These are phyloP conservation scores for Eunapius fragilis DNA, from an alignment of 37 sponge, comb jelly and placozoan species.

Conservation along the genomic window DNA sequence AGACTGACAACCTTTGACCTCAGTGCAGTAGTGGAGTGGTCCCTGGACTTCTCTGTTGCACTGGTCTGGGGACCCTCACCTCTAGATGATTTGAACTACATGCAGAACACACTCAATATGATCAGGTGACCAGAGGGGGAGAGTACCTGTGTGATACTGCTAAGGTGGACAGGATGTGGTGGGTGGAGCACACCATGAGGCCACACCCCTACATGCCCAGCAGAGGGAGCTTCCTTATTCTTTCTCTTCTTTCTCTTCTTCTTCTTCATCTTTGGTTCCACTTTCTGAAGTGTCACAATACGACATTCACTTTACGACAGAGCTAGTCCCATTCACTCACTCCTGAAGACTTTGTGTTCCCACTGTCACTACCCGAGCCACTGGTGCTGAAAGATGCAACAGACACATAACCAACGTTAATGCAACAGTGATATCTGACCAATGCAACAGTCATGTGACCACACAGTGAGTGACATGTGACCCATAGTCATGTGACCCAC, in stretches of 20 bases:
- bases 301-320: too few species aligned
- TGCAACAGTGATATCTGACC: too few species aligned
- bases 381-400: slow-evolving; percentile 35
- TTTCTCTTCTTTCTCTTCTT: neutral
- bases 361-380: slow-evolving; percentile 63
- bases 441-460: too few species aligned
- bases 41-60: neutral
- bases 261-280: neutral
- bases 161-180: neutral
- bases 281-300: too few species aligned
- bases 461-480: too few species aligned
- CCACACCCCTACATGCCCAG: neutral
- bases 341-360: too few species aligned
- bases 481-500: neutral
- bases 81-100: neutral
- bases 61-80: neutral
- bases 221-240: neutral
- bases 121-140: neutral
- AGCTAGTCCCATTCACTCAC: too few species aligned
- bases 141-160: neutral
- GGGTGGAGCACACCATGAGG: neutral
- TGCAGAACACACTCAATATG: neutral
- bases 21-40: neutral
- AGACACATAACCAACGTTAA: neutral
- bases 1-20: neutral